These are phyloP conservation scores for Agrenia bidenticulata DNA, from an alignment of 2,888 invertebrate species.

Conservation along the genomic window DNA sequence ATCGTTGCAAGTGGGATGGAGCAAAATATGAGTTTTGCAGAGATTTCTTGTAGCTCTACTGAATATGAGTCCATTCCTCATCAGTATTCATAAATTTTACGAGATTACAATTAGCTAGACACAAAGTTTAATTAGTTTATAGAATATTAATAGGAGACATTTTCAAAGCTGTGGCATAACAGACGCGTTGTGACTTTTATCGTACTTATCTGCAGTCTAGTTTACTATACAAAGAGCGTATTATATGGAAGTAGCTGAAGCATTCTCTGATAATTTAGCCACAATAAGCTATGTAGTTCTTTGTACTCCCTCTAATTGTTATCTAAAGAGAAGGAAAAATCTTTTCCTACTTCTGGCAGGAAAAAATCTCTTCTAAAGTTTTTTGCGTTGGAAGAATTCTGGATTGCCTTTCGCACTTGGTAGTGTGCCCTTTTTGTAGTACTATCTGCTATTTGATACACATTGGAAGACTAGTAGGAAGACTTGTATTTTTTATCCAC, in stretches of 20 bases:
- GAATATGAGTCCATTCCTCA: not conserved
- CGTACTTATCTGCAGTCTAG: no score
- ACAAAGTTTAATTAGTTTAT: no score
- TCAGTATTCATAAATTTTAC: slow-evolving; percentile 1
- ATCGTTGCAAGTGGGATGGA: not conserved
- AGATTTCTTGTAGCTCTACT: slow-evolving; percentile 10
- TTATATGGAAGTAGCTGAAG: no score
- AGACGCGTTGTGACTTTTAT: no score
- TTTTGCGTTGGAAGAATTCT: slow-evolving; percentile 17
- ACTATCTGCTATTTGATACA: not conserved
- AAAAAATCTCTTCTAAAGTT: slow-evolving; percentile 2
- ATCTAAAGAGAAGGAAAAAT: not conserved
- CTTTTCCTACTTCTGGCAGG: not conserved
- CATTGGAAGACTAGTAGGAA: slow-evolving; percentile 9
- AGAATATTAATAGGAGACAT: no score
- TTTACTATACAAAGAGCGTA: no score
- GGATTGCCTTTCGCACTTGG: slow-evolving; percentile 19
- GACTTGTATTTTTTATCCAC: not conserved
- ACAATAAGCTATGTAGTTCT: not conserved
- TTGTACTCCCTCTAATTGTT: slow-evolving; percentile 7
- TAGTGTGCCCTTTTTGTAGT: slow-evolving; percentile 12
- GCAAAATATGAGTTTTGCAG: slow-evolving; percentile 8
- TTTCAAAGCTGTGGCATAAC: no score
- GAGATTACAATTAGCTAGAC: no score
- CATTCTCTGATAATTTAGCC: no score